These are phyloP conservation scores for Urocitellus parryii DNA, from an alignment of 2,113 vertebrate species.

Conservation along the genomic window DNA sequence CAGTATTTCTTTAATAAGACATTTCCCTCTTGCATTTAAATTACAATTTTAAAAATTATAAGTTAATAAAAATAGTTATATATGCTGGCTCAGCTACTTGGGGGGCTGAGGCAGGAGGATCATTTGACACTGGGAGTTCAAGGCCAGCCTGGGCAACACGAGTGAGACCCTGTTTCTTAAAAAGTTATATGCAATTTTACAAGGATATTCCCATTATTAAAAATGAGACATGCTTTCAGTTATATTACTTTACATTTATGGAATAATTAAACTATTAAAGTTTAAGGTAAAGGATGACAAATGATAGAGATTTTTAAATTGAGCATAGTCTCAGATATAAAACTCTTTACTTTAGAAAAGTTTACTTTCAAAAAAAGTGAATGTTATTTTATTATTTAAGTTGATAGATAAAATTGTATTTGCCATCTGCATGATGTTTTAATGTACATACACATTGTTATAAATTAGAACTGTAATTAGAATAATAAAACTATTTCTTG, in stretches of 20 bases:
- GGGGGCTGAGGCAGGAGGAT: background rate
- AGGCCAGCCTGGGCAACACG: background rate
- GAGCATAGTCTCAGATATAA: background rate
- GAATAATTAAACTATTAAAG: constrained; percentile 24
- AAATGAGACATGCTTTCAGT: constrained; percentile 43
- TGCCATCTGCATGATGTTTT: background rate
- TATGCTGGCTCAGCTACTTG: background rate
- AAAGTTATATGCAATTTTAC: background rate
- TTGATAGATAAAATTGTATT: background rate
- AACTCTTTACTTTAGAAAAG: constrained; percentile 17
- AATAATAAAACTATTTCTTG: background rate
- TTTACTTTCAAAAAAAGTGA: constrained; percentile 30
- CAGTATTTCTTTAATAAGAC: constrained; percentile 41
- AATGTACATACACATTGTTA: background rate
- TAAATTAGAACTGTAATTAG: constrained; percentile 21
- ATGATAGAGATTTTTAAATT: background rate
- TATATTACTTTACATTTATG: background rate
- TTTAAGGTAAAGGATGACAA: constrained; percentile 14
- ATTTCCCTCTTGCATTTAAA: background rate
- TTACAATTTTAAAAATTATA: background rate
- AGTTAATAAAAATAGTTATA: background rate
- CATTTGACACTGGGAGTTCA: background rate
- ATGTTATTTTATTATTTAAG: background rate
- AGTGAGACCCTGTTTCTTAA: background rate
- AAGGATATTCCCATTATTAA: background rate